A percentile compares a stretch with the other conserved stretches of the same genome.
Evolutionary conservation across 2,888 invertebrate genomes (phyloP).

Genomic region (Drosophila leonis): DNA sequence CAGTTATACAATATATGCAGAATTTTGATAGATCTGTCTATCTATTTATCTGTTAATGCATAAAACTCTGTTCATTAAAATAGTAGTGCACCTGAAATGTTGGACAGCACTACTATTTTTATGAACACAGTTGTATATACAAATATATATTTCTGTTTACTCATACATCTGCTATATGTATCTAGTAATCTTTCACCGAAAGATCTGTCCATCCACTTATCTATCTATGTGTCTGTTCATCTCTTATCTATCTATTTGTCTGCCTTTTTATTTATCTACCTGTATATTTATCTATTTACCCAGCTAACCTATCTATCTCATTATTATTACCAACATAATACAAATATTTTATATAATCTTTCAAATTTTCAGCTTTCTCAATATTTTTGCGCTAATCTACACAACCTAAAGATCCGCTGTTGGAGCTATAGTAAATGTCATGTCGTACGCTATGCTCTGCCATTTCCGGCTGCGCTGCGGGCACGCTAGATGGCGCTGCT

Average conservation of each 20-base stretch:
- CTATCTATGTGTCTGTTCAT: neutral
- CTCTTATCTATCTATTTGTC: neutral
- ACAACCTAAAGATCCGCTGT: neutral
- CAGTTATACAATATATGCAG: no score
- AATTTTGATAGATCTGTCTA: no score
- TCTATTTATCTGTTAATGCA: no score
- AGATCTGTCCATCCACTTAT: neutral
- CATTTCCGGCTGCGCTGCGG: constrained; percentile 47
- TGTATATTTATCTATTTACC: neutral
- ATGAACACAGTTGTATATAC: no score
- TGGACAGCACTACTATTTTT: no score
- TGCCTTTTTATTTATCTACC: no score
- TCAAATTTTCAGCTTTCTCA: neutral
- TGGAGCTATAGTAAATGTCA: constrained; percentile 3
- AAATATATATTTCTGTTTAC: no score
- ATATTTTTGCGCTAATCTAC: neutral
- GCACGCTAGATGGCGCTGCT: constrained; percentile 55
- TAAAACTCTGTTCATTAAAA: no score
- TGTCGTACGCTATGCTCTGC: constrained; percentile 41
- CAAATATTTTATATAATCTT: neutral
- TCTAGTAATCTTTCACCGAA: no score
- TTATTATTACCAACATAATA: neutral
- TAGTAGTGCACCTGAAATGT: no score
- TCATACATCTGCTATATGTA: no score
- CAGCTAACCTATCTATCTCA: neutral